Conservation (phyloP, 2,888 invertebrate species). For the Netelia virgata region DNA sequence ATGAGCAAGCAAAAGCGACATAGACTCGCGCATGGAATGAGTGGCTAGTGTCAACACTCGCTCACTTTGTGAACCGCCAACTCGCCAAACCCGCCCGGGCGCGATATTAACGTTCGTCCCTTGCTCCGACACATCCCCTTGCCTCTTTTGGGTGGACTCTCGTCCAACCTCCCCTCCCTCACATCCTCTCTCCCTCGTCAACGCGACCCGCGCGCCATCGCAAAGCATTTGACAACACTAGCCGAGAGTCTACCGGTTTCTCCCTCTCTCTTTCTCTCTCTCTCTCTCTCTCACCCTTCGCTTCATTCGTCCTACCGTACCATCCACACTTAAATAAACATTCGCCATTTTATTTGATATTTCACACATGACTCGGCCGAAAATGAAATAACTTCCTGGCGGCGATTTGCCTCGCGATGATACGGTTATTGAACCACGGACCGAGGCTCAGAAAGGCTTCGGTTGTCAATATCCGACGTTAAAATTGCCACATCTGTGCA, state of each 20-base stretch:
- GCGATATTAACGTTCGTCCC: constrained; percentile 82
- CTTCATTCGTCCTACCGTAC: constrained; percentile 30
- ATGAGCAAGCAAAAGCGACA: constrained; percentile 17
- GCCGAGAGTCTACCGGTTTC: constrained; percentile 9
- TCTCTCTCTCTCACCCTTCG: background rate
- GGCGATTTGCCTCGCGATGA: constrained; percentile 40
- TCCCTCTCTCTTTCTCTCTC: background rate
- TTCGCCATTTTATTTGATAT: constrained; percentile 81
- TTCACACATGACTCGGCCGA: constrained; percentile 80
- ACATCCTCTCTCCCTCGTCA: constrained; percentile 55
- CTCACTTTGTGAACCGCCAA: constrained; percentile 83
- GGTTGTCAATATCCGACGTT: background rate
- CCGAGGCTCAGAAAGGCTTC: background rate
- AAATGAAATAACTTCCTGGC: constrained; percentile 78
- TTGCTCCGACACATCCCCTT: constrained; percentile 69
- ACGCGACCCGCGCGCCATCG: constrained; percentile 44
- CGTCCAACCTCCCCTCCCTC: constrained; percentile 3
- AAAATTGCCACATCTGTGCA: constrained; percentile 5
- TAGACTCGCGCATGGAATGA: constrained; percentile 74
- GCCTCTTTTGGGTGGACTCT: constrained; percentile 23
- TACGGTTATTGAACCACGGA: constrained; percentile 66
- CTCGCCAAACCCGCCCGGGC: constrained; percentile 79
- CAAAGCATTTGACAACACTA: constrained; percentile 40
- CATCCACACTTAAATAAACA: constrained; percentile 81
- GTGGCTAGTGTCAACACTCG: constrained; percentile 83